Evolutionary conservation across 2,888 invertebrate species (phyloP).

Genomic region (Dorcus hopei): DNA sequence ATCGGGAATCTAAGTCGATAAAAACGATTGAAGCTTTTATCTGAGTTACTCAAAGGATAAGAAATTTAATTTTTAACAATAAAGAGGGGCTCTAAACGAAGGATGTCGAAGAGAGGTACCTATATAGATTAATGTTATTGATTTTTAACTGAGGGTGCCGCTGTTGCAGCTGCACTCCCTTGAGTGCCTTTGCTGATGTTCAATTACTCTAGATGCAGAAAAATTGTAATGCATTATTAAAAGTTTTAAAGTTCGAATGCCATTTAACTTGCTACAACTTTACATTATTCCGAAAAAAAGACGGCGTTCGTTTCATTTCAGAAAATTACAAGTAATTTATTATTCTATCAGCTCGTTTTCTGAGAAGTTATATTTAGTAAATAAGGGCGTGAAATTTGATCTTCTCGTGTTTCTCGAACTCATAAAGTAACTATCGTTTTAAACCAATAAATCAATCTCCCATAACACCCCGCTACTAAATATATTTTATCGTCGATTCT

Average conservation of each 20-base stretch:
- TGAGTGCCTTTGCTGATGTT: conserved; percentile 5
- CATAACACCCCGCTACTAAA: no score
- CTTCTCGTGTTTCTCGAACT: no score
- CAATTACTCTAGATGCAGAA: conserved; percentile 8
- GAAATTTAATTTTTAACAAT: conserved; percentile 24
- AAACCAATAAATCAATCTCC: no score
- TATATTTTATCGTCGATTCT: no score
- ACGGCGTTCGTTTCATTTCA: no score
- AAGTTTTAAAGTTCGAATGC: conserved; percentile 21
- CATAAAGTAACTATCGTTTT: no score
- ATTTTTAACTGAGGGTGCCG: conserved; percentile 9
- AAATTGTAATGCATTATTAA: conserved; percentile 15
- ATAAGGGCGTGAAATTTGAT: no score
- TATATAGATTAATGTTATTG: conserved; percentile 19
- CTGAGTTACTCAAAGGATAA: conserved; percentile 17
- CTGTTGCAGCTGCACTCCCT: not conserved
- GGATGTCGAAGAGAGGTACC: conserved; percentile 11
- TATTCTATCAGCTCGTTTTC: no score
- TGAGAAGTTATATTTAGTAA: no score
- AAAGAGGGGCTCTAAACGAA: conserved; percentile 20
- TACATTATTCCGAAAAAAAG: no score
- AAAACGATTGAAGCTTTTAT: conserved; percentile 23
- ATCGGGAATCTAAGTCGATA: not conserved
- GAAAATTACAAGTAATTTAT: no score
- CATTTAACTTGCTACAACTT: conserved; percentile 19